These are phyloP conservation scores for Echinops telfairi DNA, from an alignment of 2,113 vertebrate genomes.

Conservation along the genomic window DNA sequence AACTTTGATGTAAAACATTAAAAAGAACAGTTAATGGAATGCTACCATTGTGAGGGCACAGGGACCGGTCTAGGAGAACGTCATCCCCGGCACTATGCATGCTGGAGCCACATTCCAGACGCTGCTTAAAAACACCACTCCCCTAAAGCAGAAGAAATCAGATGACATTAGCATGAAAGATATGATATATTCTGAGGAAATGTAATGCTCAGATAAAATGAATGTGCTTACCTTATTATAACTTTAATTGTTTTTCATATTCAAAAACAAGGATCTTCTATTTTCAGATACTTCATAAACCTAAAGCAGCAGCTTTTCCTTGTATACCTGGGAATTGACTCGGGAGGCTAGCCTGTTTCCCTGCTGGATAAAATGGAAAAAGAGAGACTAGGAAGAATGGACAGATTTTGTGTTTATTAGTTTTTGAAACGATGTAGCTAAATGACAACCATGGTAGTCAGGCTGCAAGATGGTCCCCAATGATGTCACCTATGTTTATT, in stretches of 20 bases:
- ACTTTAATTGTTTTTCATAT: not conserved
- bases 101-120: constrained; percentile 4
- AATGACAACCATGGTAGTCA: not conserved
- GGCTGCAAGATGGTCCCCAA: not conserved
- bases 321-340: not conserved
- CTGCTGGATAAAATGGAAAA: not conserved
- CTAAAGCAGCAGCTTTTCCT: not conserved
- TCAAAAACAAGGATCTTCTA: not conserved
- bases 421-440: not conserved
- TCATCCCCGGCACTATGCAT: not conserved
- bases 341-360: not conserved
- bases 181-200: not conserved
- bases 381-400: not conserved
- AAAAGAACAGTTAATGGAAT: not conserved
- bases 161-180: not conserved
- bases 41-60: not conserved
- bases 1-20: constrained; percentile 20
- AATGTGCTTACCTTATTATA: not conserved
- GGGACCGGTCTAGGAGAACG: not conserved
- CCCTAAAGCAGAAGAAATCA: not conserved
- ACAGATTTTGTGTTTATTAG: not conserved
- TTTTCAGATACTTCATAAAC: not conserved
- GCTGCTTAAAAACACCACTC: not conserved
- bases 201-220: not conserved
- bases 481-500: not conserved